Conservation (phyloP, 2,888 invertebrate species). For the Scaptomyza polygonia region DNA sequence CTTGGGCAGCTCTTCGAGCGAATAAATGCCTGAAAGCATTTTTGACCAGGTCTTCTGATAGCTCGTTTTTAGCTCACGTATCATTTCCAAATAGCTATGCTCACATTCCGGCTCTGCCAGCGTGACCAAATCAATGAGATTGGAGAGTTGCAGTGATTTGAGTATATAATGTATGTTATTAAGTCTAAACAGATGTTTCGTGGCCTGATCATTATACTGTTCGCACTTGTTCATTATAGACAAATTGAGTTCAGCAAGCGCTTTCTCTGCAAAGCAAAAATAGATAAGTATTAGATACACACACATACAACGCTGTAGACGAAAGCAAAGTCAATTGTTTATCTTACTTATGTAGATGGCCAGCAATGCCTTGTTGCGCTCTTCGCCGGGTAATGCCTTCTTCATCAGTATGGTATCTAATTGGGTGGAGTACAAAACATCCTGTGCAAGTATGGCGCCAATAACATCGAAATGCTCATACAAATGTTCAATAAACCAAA, state of each 20-base stretch:
- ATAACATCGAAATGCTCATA: constrained; percentile 91
- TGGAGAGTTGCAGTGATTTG: constrained; percentile 94
- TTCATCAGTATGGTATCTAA: constrained; percentile 85
- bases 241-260: constrained; percentile 94
- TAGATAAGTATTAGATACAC: not conserved
- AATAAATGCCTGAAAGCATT: constrained; percentile 89
- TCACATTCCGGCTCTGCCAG: constrained; percentile 94
- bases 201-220: constrained; percentile 93
- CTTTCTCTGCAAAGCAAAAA: constrained; percentile 88
- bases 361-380: constrained; percentile 88
- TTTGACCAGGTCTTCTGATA: constrained; percentile 91
- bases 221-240: constrained; percentile 96
- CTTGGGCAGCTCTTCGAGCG: constrained; percentile 89
- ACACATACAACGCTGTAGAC: too few species aligned
- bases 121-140: constrained; percentile 91
- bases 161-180: constrained; percentile 98
- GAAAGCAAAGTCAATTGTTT: not conserved
- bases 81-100: constrained; percentile 93
- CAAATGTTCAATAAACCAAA: constrained; percentile 95
- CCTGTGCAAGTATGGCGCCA: constrained; percentile 87
- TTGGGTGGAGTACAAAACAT: constrained; percentile 86
- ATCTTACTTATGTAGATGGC: constrained; percentile 92
- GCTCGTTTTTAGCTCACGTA: constrained; percentile 90
- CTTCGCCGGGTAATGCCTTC: constrained; percentile 84
- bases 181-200: constrained; percentile 94